Percentiles rank a stretch among this genome's conserved stretches.
Conservation (phyloP, 2,888 invertebrate genomes). For the Dione vanillae region DNA sequence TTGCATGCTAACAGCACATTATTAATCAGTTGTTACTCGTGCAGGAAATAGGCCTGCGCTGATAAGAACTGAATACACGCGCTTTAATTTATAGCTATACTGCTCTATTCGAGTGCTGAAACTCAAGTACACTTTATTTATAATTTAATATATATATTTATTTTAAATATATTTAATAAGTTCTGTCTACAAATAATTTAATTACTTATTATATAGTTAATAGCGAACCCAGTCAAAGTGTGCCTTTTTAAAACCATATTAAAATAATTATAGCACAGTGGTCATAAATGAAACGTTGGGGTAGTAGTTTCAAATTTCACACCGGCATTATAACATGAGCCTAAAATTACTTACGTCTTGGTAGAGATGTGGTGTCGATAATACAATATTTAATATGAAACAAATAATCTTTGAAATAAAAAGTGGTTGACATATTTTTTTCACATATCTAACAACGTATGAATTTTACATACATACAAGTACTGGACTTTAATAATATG, state of each 20-base stretch:
- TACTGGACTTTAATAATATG: neutral
- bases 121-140: constrained; percentile 30
- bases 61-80: constrained; percentile 53
- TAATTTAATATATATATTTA: neutral
- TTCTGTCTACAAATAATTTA: no score
- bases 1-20: constrained; percentile 48
- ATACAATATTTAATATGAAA: neutral
- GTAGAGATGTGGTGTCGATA: neutral
- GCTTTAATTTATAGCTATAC: constrained; percentile 44
- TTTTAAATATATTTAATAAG: no score
- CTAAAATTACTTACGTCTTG: neutral
- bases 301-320: neutral
- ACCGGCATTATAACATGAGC: neutral
- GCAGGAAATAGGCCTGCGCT: constrained; percentile 58
- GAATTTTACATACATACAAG: neutral
- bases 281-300: neutral
- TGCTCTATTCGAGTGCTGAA: constrained; percentile 37
- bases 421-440: neutral
- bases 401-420: no score
- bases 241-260: no score
- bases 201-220: no score
- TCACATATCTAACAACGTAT: neutral
- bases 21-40: constrained; percentile 56
- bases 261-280: no score
- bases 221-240: no score